These are phyloP conservation scores for Andricus grossulariae DNA, from an alignment of 1,140 invertebrate species.

Conservation along the genomic window DNA sequence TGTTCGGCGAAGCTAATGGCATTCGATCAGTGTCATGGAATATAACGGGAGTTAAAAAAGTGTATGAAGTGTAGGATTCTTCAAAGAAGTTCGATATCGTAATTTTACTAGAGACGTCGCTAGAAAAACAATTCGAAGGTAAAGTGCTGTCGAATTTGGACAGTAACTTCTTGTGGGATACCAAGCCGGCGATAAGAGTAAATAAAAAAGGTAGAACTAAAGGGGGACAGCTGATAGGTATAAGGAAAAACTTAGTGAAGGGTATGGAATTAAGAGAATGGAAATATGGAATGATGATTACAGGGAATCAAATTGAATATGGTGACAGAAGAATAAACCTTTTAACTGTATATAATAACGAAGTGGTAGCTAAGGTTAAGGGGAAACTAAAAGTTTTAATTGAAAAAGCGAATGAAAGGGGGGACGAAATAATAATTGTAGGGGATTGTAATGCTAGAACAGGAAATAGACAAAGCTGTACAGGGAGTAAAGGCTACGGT, in stretches of 20 bases:
- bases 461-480: conserved; percentile 25
- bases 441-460: conserved; percentile 45
- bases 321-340: neutral
- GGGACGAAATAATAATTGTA: conserved; percentile 8
- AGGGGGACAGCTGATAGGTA: conserved; percentile 28
- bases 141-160: neutral
- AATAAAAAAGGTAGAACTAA: conserved; percentile 33
- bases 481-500: no score
- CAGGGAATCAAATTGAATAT: neutral
- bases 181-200: conserved; percentile 30
- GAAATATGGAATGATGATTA: neutral
- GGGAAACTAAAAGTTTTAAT: neutral
- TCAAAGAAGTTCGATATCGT: conserved; percentile 28
- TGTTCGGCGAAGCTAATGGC: no score
- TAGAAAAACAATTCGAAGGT: conserved; percentile 28
- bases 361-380: neutral
- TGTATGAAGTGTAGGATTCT: neutral
- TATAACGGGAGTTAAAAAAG: conserved; percentile 35
- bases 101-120: conserved; percentile 34
- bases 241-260: neutral
- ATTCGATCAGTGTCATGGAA: conserved; percentile 28
- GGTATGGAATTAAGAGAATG: conserved; percentile 13
- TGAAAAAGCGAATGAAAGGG: neutral
- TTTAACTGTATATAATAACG: neutral
- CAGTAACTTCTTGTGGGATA: conserved; percentile 34